phyloP scores from a whole-genome alignment of 2,797 vertebrate species.

The Podarcis siculus region DNA sequence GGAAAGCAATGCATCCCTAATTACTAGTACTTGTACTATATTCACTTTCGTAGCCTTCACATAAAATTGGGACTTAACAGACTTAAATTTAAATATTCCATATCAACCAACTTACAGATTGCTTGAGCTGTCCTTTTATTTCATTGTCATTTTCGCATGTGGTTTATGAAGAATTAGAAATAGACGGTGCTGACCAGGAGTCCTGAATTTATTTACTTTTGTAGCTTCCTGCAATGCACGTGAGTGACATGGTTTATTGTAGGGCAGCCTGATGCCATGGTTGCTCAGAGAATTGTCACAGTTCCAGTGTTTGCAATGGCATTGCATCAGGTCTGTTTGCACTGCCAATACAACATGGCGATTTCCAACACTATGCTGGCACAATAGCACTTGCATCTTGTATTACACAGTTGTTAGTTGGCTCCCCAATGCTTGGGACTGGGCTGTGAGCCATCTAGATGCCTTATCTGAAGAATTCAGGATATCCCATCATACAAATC shows the following conservation, averaged over 20 bases:
- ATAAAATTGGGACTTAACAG: neutral
- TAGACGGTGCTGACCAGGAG: neutral
- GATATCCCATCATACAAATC: neutral
- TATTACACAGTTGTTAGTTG: neutral
- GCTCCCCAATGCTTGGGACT: neutral
- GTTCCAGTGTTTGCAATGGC: neutral
- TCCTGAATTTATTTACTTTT: neutral
- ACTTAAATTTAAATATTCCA: neutral
- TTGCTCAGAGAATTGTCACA: neutral
- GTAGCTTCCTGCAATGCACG: neutral
- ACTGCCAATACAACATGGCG: neutral
- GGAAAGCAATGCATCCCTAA: neutral
- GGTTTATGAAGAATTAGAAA: neutral
- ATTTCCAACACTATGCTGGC: neutral
- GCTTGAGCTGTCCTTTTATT: neutral
- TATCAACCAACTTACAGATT: neutral
- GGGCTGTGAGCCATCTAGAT: constrained; percentile 8
- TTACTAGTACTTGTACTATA: neutral
- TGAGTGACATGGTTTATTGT: neutral
- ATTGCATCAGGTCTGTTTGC: neutral
- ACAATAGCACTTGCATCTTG: neutral
- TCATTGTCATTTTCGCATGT: neutral
- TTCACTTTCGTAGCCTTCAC: neutral
- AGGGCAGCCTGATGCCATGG: neutral
- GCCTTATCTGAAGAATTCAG: constrained; percentile 17